A percentile compares a stretch with the other conserved stretches of the same genome.
phyloP scores from a whole-genome alignment of 2,113 vertebrate genomes.

The Pteropus alecto region DNA sequence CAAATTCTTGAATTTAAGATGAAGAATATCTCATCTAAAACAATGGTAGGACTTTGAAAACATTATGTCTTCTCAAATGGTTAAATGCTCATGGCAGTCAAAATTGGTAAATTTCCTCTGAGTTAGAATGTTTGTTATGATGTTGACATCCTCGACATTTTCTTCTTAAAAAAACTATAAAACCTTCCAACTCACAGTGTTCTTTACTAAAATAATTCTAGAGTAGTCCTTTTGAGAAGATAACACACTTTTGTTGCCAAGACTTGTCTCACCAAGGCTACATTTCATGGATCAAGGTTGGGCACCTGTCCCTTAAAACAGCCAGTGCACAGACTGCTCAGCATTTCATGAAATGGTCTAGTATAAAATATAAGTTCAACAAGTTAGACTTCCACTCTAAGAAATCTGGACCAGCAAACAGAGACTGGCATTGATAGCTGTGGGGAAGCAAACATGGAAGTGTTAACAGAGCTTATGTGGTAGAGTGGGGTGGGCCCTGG shows the following conservation, averaged over 20 bases:
- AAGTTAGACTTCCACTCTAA: neutral
- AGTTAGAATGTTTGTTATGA: neutral
- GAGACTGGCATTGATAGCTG: neutral
- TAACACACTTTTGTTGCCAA: neutral
- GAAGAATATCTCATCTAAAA: neutral
- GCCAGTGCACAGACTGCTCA: neutral
- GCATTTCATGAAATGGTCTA: neutral
- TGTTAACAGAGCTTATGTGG: neutral
- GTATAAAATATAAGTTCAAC: neutral
- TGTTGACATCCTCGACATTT: neutral
- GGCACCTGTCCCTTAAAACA: too few species aligned
- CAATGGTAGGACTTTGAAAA: neutral
- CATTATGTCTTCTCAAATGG: neutral
- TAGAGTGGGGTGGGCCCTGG: neutral
- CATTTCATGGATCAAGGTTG: neutral
- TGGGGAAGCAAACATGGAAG: neutral
- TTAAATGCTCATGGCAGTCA: neutral
- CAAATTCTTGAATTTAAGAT: neutral
- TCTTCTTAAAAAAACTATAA: neutral
- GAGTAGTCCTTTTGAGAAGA: neutral
- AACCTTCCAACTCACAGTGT: neutral
- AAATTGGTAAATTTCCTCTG: neutral
- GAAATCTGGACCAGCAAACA: neutral
- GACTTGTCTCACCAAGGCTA: neutral
- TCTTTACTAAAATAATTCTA: neutral